phyloP scores from a whole-genome alignment of 2,113 vertebrate species.

The Azemiops feae region DNA sequence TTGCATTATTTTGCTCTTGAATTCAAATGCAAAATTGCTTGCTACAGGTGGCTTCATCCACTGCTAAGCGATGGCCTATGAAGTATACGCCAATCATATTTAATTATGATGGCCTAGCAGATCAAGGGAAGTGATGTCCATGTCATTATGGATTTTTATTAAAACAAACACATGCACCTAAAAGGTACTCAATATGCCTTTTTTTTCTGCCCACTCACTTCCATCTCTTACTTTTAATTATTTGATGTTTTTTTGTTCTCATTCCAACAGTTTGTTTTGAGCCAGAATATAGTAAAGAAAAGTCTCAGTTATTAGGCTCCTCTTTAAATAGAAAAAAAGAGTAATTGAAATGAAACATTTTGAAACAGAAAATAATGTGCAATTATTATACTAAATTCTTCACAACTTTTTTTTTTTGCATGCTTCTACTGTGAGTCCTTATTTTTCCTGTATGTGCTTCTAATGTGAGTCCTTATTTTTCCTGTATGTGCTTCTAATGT shows the following conservation, averaged over 20 bases:
- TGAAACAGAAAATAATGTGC: neutral
- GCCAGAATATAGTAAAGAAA: neutral
- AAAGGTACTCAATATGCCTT: neutral
- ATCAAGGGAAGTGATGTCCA: neutral
- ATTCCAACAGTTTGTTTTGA: neutral
- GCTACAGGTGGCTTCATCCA: neutral
- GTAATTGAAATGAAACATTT: neutral
- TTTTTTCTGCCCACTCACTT: neutral
- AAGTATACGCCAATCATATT: neutral
- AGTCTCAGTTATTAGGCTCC: neutral
- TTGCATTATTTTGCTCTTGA: neutral
- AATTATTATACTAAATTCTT: neutral
- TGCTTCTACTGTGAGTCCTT: neutral
- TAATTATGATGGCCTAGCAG: neutral
- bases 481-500: neutral
- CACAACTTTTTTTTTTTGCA: neutral
- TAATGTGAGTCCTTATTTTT: neutral
- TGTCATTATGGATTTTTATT: neutral
- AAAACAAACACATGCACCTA: neutral
- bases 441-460: neutral
- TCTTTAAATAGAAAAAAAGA: neutral
- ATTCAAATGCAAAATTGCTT: neutral
- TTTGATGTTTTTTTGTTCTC: neutral
- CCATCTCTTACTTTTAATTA: neutral
- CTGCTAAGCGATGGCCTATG: neutral